Evolutionary conservation across 2,113 vertebrate genomes (phyloP).

Genomic region (Genyomyrus donnyi): DNA sequence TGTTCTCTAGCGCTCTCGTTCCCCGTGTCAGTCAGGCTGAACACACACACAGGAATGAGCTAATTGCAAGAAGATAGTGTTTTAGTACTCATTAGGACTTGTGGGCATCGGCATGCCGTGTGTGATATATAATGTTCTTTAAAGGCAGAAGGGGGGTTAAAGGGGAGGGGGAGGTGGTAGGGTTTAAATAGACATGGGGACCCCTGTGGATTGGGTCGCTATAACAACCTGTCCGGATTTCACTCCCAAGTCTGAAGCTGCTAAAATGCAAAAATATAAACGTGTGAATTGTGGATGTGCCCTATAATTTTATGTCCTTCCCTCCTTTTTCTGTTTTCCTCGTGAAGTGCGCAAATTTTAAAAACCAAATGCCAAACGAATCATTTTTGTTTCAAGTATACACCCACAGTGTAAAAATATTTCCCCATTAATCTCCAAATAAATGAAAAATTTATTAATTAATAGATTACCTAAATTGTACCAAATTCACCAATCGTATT

Average conservation of each 20-base stretch:
- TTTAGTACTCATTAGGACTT: conserved; percentile 78
- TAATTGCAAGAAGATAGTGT: conserved; percentile 69
- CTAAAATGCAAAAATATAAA: conserved; percentile 72
- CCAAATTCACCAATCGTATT: not conserved
- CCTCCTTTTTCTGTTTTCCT: not conserved
- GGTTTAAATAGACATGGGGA: conserved; percentile 75
- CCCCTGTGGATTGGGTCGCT: conserved; percentile 75
- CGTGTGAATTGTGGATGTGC: conserved; percentile 47
- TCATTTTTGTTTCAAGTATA: not conserved
- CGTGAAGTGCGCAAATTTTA: not conserved
- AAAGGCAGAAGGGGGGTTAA: conserved; percentile 56
- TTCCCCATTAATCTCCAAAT: not conserved
- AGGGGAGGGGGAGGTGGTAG: conserved; percentile 49
- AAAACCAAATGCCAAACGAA: not conserved
- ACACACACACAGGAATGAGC: conserved; percentile 57
- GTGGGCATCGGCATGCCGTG: conserved; percentile 68
- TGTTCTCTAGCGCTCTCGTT: conserved; percentile 45
- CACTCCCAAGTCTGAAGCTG: conserved; percentile 73
- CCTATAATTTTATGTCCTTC: not conserved
- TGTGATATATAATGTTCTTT: conserved; percentile 71
- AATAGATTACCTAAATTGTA: not conserved
- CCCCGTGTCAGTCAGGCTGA: conserved; percentile 60
- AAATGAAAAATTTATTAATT: not conserved
- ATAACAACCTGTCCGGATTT: conserved; percentile 85
- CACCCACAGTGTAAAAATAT: not conserved